Evolutionary conservation across 2,888 invertebrate species (phyloP), one percentile per base, ranked within the genome.

Genomic region (Aphodius sticticus): DNA sequence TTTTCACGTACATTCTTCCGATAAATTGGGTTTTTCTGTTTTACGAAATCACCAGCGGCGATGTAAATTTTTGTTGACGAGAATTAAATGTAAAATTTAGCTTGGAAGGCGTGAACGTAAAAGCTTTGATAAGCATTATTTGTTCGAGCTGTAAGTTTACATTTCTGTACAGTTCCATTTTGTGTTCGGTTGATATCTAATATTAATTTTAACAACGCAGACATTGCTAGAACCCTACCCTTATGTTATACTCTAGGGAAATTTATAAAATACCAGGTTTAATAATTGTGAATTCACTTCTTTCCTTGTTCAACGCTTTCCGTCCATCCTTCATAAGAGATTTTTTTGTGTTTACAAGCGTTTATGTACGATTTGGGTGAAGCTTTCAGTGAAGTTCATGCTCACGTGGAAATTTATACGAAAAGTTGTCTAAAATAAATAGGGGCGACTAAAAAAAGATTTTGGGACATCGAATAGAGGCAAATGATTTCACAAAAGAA

Each of bases 61-160:
- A 53, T 53, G 53, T 53, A 53, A 53, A 53, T 53, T 53, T 53
- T 53, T 53, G 53, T 53, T 53, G 53, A 53, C 53, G 53, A 53
- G 12, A 7, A 53, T 53, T 53, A 53, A 53, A 53, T 53, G 53
- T 53, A 53, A 53, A 53, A 53, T 53, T 7, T 12, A 1, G 53
- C 53, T 53, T 53, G 1, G 53, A 53, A 7, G 53, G 53, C 53
- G 53, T 53, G 12, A 53, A 53, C 12, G 53, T 53, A 53, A 53
- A 53, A 53, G 12, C 12, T 2, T 12, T 12, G 12, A 53, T 53
- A 53, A 53, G 12, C 53, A 2, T 53, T 53, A 26, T 3, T 53
- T 53, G 53, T 53, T 9, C 53, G 53, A 7, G 53, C 12, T 53
- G 9, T 53, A 53, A 5, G 9, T 53, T 53, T 53, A 9, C 12